Conservation (phyloP, 1,140 invertebrate species). For the Thaumetopoea pityocampa region DNA sequence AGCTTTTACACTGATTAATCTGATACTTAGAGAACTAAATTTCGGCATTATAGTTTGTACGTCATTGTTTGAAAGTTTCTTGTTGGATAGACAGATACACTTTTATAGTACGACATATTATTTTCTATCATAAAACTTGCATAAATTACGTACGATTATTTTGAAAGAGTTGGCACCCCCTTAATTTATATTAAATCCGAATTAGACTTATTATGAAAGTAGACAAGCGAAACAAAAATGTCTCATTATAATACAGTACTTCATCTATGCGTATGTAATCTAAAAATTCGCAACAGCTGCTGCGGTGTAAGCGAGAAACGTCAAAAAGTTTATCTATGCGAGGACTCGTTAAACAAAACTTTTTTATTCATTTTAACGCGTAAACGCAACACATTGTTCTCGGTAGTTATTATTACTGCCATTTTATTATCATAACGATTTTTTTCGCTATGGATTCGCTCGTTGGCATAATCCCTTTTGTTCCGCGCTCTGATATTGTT, state of each 20-base stretch:
- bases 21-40: too few species aligned
- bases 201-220: constrained; percentile 35
- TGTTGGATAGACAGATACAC: too few species aligned
- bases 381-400: constrained; percentile 64
- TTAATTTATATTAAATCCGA: constrained; percentile 16
- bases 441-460: constrained; percentile 60
- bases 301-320: constrained; percentile 35
- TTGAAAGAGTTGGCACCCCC: constrained; percentile 4
- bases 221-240: constrained; percentile 51
- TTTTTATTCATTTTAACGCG: constrained; percentile 56
- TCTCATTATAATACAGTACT: constrained; percentile 67
- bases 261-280: constrained; percentile 58
- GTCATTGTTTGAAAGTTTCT: too few species aligned
- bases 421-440: constrained; percentile 72
- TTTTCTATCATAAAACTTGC: too few species aligned
- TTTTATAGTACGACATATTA: too few species aligned
- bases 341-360: constrained; percentile 60
- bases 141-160: constrained; percentile 12
- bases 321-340: constrained; percentile 62
- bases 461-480: constrained; percentile 70
- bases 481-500: constrained; percentile 65
- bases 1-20: too few species aligned
- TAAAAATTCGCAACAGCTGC: constrained; percentile 63
- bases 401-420: constrained; percentile 59
- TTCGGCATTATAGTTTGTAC: too few species aligned